These are phyloP conservation scores for Osmerus mordax DNA, from an alignment of 2,113 vertebrate genomes.

Conservation along the genomic window DNA sequence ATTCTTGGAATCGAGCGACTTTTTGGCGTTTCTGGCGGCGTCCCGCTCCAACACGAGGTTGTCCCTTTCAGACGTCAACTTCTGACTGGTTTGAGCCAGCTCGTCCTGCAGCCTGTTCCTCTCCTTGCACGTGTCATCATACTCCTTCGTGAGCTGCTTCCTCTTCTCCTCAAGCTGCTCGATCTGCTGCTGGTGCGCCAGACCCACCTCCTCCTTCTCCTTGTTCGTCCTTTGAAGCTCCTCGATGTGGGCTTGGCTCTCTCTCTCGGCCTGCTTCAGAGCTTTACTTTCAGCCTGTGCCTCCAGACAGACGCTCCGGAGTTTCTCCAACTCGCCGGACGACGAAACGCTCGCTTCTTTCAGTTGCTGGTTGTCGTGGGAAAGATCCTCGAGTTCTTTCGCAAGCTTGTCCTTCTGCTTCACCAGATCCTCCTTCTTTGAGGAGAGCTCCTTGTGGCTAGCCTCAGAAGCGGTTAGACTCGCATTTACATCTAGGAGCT, in stretches of 20 bases:
- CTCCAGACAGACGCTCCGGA: conserved; percentile 67
- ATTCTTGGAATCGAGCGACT: conserved; percentile 65
- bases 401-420: conserved; percentile 64
- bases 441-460: conserved; percentile 68
- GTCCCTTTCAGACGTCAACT: conserved; percentile 67
- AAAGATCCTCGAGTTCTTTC: conserved; percentile 70
- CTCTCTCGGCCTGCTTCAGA: conserved; percentile 54
- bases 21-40: conserved; percentile 71
- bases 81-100: conserved; percentile 72
- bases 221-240: conserved; percentile 67
- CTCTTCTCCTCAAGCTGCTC: conserved; percentile 60
- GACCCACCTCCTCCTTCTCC: conserved; percentile 47
- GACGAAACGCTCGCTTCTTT: conserved; percentile 63
- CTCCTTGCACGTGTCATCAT: conserved; percentile 70
- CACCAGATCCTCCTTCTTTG: conserved; percentile 71
- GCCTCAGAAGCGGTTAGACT: conserved; percentile 67
- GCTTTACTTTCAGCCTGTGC: conserved; percentile 64
- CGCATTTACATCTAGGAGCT: conserved; percentile 72
- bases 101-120: conserved; percentile 74
- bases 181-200: conserved; percentile 64
- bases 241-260: conserved; percentile 60
- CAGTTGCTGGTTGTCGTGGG: conserved; percentile 59
- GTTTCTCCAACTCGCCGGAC: conserved; percentile 59
- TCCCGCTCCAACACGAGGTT: conserved; percentile 69
- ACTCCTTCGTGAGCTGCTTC: conserved; percentile 73